Conservation (phyloP, 2,797 vertebrate species). For the Mallotus villosus region DNA sequence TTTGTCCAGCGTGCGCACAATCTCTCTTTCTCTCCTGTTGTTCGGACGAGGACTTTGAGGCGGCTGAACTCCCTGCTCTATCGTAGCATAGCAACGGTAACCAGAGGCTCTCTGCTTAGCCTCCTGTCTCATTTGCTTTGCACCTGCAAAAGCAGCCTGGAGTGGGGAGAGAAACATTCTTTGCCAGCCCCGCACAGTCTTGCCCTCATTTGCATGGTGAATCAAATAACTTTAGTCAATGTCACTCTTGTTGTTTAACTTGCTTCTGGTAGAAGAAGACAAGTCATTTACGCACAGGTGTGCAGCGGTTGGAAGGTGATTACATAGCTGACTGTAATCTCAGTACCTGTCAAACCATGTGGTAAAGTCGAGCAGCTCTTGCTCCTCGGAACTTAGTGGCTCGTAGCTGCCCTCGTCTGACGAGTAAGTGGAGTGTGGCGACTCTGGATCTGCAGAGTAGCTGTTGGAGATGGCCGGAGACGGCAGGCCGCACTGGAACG, state of each 20-base stretch:
- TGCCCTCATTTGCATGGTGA: constrained; percentile 24
- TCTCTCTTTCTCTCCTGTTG: constrained; percentile 30
- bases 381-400: constrained; percentile 87
- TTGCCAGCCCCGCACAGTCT: constrained; percentile 39
- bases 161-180: constrained; percentile 49
- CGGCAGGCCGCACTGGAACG: constrained; percentile 80
- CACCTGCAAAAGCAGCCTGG: constrained; percentile 57
- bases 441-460: constrained; percentile 85
- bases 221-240: constrained; percentile 40
- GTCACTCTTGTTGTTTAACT: constrained; percentile 41
- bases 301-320: constrained; percentile 11
- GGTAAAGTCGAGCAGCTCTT: constrained; percentile 90
- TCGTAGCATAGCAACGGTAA: constrained; percentile 46
- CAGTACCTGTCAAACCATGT: constrained; percentile 92
- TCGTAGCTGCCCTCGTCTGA: constrained; percentile 89
- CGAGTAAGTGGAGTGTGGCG: constrained; percentile 84
- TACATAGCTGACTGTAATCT: constrained; percentile 41
- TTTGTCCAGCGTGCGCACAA: constrained; percentile 23
- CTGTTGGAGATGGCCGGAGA: constrained; percentile 73
- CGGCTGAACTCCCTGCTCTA: constrained; percentile 29
- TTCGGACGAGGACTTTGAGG: constrained; percentile 42
- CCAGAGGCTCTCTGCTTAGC: constrained; percentile 44
- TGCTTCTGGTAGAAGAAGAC: constrained; percentile 22
- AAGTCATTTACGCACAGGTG: constrained; percentile 46
- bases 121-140: constrained; percentile 48